phyloP scores from a whole-genome alignment of 2,797 vertebrate species.

The Pangasius mekongensis region DNA sequence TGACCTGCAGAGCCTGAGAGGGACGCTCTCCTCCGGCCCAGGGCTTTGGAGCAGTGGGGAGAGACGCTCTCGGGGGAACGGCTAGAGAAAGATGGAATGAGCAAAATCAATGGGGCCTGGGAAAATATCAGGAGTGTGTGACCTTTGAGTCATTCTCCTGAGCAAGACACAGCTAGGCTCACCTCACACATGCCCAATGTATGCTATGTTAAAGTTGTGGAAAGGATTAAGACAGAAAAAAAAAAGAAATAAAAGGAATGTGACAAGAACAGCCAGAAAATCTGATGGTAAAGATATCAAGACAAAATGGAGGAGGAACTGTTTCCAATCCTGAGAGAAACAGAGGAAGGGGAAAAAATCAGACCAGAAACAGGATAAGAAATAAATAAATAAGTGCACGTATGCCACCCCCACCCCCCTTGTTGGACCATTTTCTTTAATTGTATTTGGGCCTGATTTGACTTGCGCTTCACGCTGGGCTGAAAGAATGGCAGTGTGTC shows the following conservation, averaged over 20 bases:
- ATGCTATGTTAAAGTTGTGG: not conserved
- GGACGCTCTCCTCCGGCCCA: slow-evolving; percentile 68
- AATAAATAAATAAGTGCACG: slow-evolving; percentile 14
- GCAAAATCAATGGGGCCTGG: slow-evolving; percentile 74
- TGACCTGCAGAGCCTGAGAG: slow-evolving; percentile 68
- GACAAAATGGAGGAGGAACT: slow-evolving; percentile 6
- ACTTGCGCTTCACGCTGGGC: slow-evolving; percentile 57
- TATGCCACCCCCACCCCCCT: slow-evolving; percentile 41
- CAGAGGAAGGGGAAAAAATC: slow-evolving; percentile 22
- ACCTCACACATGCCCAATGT: slow-evolving; percentile 1
- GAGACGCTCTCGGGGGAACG: slow-evolving; percentile 54
- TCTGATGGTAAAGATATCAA: not conserved
- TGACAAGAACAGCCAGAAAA: not conserved
- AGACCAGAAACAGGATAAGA: slow-evolving; percentile 34
- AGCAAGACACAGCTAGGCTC: slow-evolving; percentile 37
- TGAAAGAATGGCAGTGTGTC: slow-evolving; percentile 52
- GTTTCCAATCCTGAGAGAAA: slow-evolving; percentile 34
- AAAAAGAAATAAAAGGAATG: not conserved
- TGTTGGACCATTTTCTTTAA: slow-evolving; percentile 55
- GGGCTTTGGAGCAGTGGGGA: slow-evolving; percentile 63
- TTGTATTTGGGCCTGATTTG: slow-evolving; percentile 59
- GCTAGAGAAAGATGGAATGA: slow-evolving; percentile 67
- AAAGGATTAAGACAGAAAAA: not conserved
- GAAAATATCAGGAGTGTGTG: slow-evolving; percentile 77
- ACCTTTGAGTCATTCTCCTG: slow-evolving; percentile 72